Conservation (phyloP, 2,888 invertebrate species). For the Netelia fuscicornis region DNA sequence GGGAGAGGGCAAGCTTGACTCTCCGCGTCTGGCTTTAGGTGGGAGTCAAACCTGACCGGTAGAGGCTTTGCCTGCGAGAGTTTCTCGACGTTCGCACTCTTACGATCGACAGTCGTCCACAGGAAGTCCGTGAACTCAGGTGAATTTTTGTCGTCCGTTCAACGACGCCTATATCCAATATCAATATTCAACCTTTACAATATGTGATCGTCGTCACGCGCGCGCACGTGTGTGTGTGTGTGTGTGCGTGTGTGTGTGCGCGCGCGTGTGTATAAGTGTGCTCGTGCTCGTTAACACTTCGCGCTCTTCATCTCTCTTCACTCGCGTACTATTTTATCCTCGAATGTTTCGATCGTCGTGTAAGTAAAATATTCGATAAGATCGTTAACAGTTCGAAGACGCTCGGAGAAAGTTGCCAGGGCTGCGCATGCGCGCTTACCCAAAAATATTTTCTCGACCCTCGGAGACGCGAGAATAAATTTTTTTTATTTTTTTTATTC, state of each 20-base stretch:
- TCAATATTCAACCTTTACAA: background rate
- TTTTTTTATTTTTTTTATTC: background rate
- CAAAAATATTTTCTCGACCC: too few species aligned
- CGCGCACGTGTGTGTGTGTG: constrained; percentile 42
- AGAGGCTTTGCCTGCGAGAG: constrained; percentile 66
- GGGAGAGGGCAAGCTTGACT: constrained; percentile 71
- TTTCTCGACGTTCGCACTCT: constrained; percentile 62
- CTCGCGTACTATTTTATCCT: too few species aligned
- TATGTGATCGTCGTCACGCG: constrained; percentile 53
- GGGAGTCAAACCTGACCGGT: constrained; percentile 78
- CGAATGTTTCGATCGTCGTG: constrained; percentile 7
- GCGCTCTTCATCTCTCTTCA: background rate
- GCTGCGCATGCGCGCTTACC: too few species aligned
- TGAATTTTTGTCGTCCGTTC: constrained; percentile 47
- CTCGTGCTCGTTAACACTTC: background rate
- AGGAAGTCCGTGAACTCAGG: constrained; percentile 74
- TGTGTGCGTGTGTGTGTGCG: constrained; percentile 24
- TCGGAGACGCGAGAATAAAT: background rate
- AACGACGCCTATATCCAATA: constrained; percentile 20
- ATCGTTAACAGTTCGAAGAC: too few species aligned
- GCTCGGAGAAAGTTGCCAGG: too few species aligned
- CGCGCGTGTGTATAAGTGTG: background rate
- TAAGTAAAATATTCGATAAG: constrained; percentile 27
- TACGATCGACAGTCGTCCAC: constrained; percentile 78
- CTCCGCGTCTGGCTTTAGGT: constrained; percentile 67